A percentile compares a stretch with the other conserved stretches of the same genome.
Conservation (phyloP, 2,797 vertebrate species). For the Rhinogobio ventralis region DNA sequence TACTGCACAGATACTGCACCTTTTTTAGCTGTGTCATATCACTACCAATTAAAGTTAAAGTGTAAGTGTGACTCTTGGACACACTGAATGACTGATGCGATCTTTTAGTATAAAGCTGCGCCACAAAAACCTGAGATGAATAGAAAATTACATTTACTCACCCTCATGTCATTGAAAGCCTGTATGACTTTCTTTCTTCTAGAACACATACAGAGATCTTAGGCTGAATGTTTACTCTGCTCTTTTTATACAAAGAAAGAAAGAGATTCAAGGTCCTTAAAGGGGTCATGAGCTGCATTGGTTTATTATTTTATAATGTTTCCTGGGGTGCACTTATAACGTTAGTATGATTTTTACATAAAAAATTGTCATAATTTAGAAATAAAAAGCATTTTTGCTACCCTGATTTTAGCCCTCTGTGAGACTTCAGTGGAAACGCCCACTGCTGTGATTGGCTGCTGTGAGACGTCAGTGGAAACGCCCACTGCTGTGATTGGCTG, state of each 20-base stretch:
- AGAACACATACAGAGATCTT: not conserved
- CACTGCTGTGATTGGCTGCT: too few species aligned
- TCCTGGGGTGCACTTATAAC: too few species aligned
- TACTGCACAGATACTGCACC: not conserved
- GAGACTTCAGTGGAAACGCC: too few species aligned
- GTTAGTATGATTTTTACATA: too few species aligned
- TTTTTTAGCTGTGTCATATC: conserved; percentile 21
- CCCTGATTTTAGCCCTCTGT: too few species aligned
- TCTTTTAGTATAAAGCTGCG: not conserved
- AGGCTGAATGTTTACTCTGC: not conserved
- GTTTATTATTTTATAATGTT: too few species aligned
- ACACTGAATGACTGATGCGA: not conserved
- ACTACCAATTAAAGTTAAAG: not conserved
- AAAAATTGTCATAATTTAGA: too few species aligned
- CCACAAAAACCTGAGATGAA: not conserved
- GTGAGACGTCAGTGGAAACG: too few species aligned
- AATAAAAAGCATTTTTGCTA: too few species aligned
- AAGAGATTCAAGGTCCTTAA: not conserved
- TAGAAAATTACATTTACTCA: not conserved
- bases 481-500: too few species aligned
- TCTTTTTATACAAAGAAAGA: not conserved
- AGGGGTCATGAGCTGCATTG: too few species aligned
- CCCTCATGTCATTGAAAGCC: not conserved
- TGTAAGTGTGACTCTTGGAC: not conserved
- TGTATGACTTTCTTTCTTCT: not conserved